These are phyloP conservation scores for Germaria angustata DNA, from an alignment of 2,888 invertebrate species.

Conservation along the genomic window DNA sequence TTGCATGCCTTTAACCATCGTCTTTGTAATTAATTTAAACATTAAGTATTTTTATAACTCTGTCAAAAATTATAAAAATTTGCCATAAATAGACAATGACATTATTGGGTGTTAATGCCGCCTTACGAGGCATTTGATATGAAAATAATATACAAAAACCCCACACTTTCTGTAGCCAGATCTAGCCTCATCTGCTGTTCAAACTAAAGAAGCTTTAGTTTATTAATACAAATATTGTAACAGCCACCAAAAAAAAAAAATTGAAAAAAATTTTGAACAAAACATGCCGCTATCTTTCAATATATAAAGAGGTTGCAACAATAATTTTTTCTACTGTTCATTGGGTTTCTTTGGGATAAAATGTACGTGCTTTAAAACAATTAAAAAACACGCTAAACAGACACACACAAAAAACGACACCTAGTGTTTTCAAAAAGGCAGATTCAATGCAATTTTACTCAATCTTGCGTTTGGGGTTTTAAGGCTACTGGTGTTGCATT, in stretches of 20 bases:
- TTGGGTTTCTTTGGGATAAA: slow-evolving; percentile 21
- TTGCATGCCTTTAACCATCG: slow-evolving; percentile 46
- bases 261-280: slow-evolving; percentile 26
- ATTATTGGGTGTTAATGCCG: slow-evolving; percentile 66
- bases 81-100: slow-evolving; percentile 65
- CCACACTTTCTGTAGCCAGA: slow-evolving; percentile 36
- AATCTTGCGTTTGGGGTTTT: slow-evolving; percentile 28
- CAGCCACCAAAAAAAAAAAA: background rate
- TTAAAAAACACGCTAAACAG: slow-evolving; percentile 53
- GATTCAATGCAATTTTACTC: slow-evolving; percentile 37
- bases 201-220: background rate
- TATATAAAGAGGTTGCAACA: slow-evolving; percentile 9
- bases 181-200: background rate
- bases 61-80: slow-evolving; percentile 66
- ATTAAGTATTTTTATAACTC: slow-evolving; percentile 61
- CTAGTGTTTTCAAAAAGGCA: slow-evolving; percentile 51
- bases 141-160: slow-evolving; percentile 62
- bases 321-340: slow-evolving; percentile 28
- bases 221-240: slow-evolving; percentile 17
- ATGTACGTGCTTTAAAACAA: slow-evolving; percentile 64
- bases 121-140: slow-evolving; percentile 62
- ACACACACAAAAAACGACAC: slow-evolving; percentile 21
- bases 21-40: slow-evolving; percentile 33
- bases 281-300: slow-evolving; percentile 61
- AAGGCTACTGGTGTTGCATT: slow-evolving; percentile 56